A percentile compares a stretch with the other conserved stretches of the same genome.
These are phyloP conservation scores for Crocodylus rhombifer DNA, from an alignment of 2,797 vertebrate species.

Conservation along the genomic window DNA sequence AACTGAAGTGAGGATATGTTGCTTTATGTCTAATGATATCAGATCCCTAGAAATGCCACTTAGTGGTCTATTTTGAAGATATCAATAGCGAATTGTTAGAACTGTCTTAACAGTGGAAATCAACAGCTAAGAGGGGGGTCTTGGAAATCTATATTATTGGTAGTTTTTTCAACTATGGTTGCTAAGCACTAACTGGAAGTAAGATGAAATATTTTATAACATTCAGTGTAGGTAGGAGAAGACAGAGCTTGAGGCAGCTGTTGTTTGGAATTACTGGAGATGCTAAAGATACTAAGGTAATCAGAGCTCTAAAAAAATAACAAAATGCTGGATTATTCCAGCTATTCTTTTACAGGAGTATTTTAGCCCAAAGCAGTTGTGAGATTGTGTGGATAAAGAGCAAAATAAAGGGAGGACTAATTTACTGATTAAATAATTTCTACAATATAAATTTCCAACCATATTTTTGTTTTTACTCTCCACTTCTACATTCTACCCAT, in stretches of 20 bases:
- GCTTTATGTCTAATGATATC: not conserved
- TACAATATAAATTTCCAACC: not conserved
- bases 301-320: not conserved
- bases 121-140: not conserved
- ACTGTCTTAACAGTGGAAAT: not conserved
- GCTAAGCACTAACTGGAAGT: conserved; percentile 17
- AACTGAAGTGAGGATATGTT: not conserved
- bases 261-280: not conserved
- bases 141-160: not conserved
- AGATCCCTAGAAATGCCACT: not conserved
- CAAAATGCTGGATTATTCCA: not conserved
- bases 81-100: not conserved
- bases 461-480: too few species aligned
- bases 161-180: conserved; percentile 22
- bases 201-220: not conserved
- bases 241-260: not conserved
- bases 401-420: not conserved
- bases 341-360: not conserved
- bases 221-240: not conserved
- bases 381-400: not conserved
- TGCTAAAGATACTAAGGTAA: not conserved
- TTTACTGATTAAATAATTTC: not conserved
- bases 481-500: too few species aligned
- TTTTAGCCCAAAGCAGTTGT: not conserved
- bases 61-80: not conserved